Base-by-base conservation (phyloP, 2,797 vertebrate genomes). In the Cichlasoma orientale region DNA sequence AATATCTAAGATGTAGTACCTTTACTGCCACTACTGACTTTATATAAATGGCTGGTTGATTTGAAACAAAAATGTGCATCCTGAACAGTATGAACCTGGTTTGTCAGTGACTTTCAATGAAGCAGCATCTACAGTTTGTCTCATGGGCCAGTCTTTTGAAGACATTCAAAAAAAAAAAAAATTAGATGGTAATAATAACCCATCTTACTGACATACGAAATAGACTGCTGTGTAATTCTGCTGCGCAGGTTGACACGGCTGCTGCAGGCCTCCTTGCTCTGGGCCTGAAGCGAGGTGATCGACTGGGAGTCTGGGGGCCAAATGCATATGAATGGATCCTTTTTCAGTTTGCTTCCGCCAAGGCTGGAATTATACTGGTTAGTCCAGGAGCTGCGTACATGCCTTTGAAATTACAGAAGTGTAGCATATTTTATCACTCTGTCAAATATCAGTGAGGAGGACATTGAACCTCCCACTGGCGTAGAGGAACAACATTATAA, bases 251-350 rank as follows among this genome's bases (percentile, higher is more conserved):
- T 53, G 95, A 98, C 63, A 93, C 88, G 47, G 88, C 92, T 21
- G 96, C 98, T 61, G 94, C 97, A 47, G 97, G 97, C 36, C 96
- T 98, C 44, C 91, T 98, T 50, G 97, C 96, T 52, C 85, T 97
- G 14, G 97, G 97, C 9, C 90, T 99, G 84, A 81, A 90, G 77
- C 96, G 84, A 68, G 97, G 97, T 0, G 97, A 98, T 84, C 88
- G 97, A 0, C 93, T 98, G 14, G 97, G 96, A 23, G 94, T 99
- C 84, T 99, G 97, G 97, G 96, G 95, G n/a, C 97, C 97, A 53
- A 99, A 98, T 79, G 95, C 71, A 6, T 98, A 97, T 0, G 96
- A 97, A 4, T 98, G 97, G 97, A 93, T 97, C 82, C 94, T 99
- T 36, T 95, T 97, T 84, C 97, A 98, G 88, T 95, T 96, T 88